Percentiles rank a stretch among this genome's conserved stretches.
phyloP scores from a whole-genome alignment of 1,140 invertebrate species.

The Drosophila bifasciata region DNA sequence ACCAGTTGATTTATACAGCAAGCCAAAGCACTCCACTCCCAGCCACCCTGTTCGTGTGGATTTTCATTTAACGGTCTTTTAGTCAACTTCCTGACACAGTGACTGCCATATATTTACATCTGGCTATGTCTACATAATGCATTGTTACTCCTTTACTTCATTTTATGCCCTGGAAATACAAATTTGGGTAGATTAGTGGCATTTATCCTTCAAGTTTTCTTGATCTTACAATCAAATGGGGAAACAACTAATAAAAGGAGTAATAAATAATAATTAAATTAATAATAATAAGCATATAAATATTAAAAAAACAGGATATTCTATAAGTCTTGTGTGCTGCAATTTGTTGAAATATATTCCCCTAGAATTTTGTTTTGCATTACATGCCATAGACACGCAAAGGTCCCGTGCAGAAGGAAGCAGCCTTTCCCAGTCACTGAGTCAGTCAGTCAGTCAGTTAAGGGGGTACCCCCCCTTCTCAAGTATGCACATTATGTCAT shows the following conservation, averaged over 20 bases:
- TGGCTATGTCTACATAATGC: slow-evolving; percentile 65
- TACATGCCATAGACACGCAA: slow-evolving; percentile 65
- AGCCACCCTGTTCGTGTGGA: slow-evolving; percentile 65
- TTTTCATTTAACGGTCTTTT: slow-evolving; percentile 83
- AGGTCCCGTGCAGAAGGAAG: slow-evolving; percentile 28
- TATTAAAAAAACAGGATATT: neutral
- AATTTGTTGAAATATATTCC: slow-evolving; percentile 8
- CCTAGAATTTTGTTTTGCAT: slow-evolving; percentile 22
- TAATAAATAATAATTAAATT: neutral
- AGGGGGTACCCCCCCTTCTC: slow-evolving; percentile 50
- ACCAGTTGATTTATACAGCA: slow-evolving; percentile 79
- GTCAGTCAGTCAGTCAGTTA: slow-evolving; percentile 29
- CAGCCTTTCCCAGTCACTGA: slow-evolving; percentile 45
- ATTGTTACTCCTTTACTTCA: slow-evolving; percentile 30
- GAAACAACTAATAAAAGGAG: neutral
- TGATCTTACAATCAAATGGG: too few relatives aligned
- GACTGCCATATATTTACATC: slow-evolving; percentile 79
- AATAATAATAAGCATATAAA: neutral
- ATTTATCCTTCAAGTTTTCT: too few relatives aligned
- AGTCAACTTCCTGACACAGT: slow-evolving; percentile 82
- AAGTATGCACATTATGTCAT: slow-evolving; percentile 83
- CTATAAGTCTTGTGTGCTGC: neutral
- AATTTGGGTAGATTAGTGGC: neutral
- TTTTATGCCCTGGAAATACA: slow-evolving; percentile 9
- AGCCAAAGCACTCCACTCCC: neutral